Base-by-base conservation (phyloP, 1,140 invertebrate genomes). In the Aphelenchoides fujianensis region DNA sequence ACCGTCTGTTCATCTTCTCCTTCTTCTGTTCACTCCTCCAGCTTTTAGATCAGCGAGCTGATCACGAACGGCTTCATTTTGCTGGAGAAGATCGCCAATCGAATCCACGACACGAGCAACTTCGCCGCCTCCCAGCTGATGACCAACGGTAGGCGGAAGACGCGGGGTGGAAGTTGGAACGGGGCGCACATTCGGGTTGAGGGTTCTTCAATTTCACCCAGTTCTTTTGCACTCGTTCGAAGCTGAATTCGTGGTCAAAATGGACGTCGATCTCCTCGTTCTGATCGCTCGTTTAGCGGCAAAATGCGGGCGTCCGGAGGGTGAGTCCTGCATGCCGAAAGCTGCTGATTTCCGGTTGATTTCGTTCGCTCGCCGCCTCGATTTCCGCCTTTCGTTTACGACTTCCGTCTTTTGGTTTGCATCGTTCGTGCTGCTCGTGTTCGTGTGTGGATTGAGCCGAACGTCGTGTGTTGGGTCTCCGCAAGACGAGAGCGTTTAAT, bases 91-190 rank as follows among this genome's bases (percentile, higher is more conserved):
- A 19, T 59, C 7, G 74, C 78, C 28, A 27, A 48, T 19, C 9
- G 73, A n/a, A 28, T 80, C 5, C 76, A 77, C 61, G 62, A 79
- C 35, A 57, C 74, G 12, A 30, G 68, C 69, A 68, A 9, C n/a
- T 52, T 74, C 28, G 78, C 76, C 64, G 72, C 66, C 69, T 74
- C 64, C 34, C 78, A 77, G 53, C 66, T 77, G 2, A 72, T 48
- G n/a, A 76, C 62, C 19, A 74, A 36, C 64, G 74, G 74, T 75
- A 66, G 16, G n/a, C 57, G n/a, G n/a, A n/a, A n/a, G n/a, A n/a
- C n/a, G n/a, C n/a, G n/a, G n/a, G n/a, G n/a, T n/a, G n/a, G n/a
- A n/a, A n/a, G n/a, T n/a, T n/a, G n/a, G n/a, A n/a, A n/a, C n/a
- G n/a, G n/a, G n/a, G n/a, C n/a, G n/a, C n/a, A n/a, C n/a, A n/a